A percentile compares a stretch with the other conserved stretches of the same genome.
These are phyloP conservation scores for Bubo scandiacus DNA, from an alignment of 2,113 vertebrate genomes.

Conservation along the genomic window DNA sequence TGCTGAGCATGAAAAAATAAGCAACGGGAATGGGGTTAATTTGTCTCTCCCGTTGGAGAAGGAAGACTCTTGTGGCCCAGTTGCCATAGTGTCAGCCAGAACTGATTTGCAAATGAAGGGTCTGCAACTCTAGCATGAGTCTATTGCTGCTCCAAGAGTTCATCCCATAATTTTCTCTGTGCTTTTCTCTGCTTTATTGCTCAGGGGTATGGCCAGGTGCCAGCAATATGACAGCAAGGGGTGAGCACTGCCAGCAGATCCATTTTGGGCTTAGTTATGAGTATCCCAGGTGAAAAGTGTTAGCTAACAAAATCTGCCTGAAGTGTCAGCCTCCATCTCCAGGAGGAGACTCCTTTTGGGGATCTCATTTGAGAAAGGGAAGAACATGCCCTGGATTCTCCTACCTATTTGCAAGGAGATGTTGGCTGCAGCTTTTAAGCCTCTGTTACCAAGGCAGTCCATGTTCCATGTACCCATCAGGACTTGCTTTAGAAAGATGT, in stretches of 20 bases:
- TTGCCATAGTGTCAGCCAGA: constrained; percentile 26
- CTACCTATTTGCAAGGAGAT: background rate
- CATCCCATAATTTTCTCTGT: background rate
- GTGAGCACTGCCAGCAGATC: constrained; percentile 29
- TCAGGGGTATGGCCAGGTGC: constrained; percentile 23
- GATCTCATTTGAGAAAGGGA: background rate
- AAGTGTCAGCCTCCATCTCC: background rate
- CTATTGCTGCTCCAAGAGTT: background rate
- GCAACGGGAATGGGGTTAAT: background rate
- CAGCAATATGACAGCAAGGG: constrained; percentile 36
- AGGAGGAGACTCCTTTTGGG: background rate
- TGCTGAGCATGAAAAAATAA: background rate
- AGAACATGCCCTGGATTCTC: background rate
- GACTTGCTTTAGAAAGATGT: background rate
- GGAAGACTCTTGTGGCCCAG: background rate
- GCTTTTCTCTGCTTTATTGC: constrained; percentile 27
- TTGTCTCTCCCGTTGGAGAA: background rate
- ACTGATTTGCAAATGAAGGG: constrained; percentile 22
- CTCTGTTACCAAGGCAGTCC: too few species aligned
- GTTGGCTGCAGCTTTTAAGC: background rate
- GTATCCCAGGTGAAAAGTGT: constrained; percentile 43
- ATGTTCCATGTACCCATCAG: background rate
- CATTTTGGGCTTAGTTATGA: constrained; percentile 54
- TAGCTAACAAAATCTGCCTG: background rate
- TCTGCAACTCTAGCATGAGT: background rate